Evolutionary conservation across 2,888 invertebrate genomes (phyloP), one percentile per base, ranked within the genome.

Genomic region (Spicauda simplicius): DNA sequence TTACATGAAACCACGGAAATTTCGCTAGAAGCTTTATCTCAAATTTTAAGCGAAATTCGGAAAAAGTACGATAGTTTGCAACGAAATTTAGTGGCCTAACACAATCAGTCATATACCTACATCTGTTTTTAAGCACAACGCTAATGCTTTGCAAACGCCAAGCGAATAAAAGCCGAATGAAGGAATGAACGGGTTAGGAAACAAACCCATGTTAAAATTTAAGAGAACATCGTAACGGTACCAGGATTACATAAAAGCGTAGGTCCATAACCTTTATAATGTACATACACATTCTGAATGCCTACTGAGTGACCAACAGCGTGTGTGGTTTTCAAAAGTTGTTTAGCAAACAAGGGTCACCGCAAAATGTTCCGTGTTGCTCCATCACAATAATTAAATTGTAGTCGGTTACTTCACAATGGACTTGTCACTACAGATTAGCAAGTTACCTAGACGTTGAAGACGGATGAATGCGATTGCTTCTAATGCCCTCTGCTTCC

Each of bases 281-380:
- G n/a, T 45, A 48, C n/a, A 50, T 50, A 18, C 0, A 50, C 2
- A 50, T 45, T n/a, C 45, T 45, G 18, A 50, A 50, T 50, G 50
- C 25, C 5, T 50, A 18, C 18, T 18, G 50, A 33, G 10, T 33
- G 33, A 50, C 50, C 18, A 11, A 8, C 18, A 50, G 18, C 50
- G 48, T 48, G 50, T 50, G 18, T 11, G 18, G 50, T 50, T 50
- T 50, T 18, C 30, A 41, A 55, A 55, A 55, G 30, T 30, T 55
- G 11, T 33, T 16, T 30, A 8, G 33, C 33, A 55, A 55, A 55
- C 33, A 55, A 2, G 33, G 55, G 55, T 33, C 5, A 55, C 41
- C 19, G 41, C 41, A 41, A 45, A 57, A 20, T 19, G 50, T 50
- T 50, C 18, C 50, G 50, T 18, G 50, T 50, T 8, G 18, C 18